Base-by-base conservation (phyloP, 2,888 invertebrate species). In the Netelia virgata region DNA sequence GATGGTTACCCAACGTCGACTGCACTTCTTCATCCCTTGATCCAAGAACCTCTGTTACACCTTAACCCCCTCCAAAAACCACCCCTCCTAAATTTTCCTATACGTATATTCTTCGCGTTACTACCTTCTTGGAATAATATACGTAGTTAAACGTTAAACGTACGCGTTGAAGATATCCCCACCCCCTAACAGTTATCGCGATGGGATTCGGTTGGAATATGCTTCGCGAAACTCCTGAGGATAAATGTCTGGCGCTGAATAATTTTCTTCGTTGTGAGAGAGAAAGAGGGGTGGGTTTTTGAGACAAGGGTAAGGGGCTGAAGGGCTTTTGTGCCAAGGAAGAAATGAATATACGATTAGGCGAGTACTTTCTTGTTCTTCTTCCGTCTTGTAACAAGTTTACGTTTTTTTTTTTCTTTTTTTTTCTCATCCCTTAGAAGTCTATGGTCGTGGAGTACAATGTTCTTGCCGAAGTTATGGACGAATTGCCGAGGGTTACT, bases 21-120 rank as follows among this genome's bases (percentile, higher is more conserved):
- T 82, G 80, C 82, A 84, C 80, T 87, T 82, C 82, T 86, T 86
- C 87, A 83, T 79, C 79, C 83, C 23, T 57, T 77, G 75, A 83
- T 79, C 79, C 79, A 59, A 20, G 18, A 83, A 75, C 68, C 64
- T 83, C 68, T 75, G 75, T 70, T 79, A 36, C 36, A 36, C 36
- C 63, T 23, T 23, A 50, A 36, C 23, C 50, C 61, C 53, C 9
- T 20, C 14, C 36, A 6, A 59, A 47, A 55, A 23, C 20, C 53
- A n/a, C 28, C 8, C 50, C 36, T 36, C 5, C 6, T 36, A 36
- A 36, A 36, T 36, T 36, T 36, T 6, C 14, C n/a, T 18, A 59
- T 41, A 72, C 5, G 18, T 20, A 72, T 43, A 73, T 20, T 66
- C n/a, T 36, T 55, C 36, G 47, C 18, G 43, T 72, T 23, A 57